A percentile compares a stretch with the other conserved stretches of the same genome.
Evolutionary conservation across 2,797 vertebrate species (phyloP).

Genomic region (Sebastes trivittatus): DNA sequence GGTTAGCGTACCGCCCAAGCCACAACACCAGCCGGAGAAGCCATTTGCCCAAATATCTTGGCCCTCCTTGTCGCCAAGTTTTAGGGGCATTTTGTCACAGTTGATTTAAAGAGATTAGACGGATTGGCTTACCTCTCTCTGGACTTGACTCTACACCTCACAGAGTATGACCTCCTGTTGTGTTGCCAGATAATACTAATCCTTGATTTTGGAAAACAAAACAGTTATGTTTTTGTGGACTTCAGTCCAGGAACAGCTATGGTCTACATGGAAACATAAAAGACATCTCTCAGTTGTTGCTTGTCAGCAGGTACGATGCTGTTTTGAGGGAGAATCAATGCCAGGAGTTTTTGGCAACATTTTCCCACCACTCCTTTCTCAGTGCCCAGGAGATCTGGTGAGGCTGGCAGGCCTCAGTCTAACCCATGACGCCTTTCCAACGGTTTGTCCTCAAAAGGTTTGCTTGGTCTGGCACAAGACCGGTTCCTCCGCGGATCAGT

Average conservation of each 20-base stretch:
- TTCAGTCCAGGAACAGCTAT: not conserved
- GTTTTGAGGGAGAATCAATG: slow-evolving; percentile 1
- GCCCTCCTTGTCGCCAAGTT: slow-evolving; percentile 23
- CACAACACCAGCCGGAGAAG: slow-evolving; percentile 60
- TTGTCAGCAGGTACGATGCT: slow-evolving; percentile 21
- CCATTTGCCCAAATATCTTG: slow-evolving; percentile 52
- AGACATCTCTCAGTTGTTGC: not conserved
- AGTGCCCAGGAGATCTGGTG: slow-evolving; percentile 34
- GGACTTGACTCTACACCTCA: slow-evolving; percentile 1
- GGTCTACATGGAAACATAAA: slow-evolving; percentile 8
- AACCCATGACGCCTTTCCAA: slow-evolving; percentile 29
- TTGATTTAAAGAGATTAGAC: slow-evolving; percentile 43
- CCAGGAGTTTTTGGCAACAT: slow-evolving; percentile 35
- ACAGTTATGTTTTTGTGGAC: slow-evolving; percentile 1
- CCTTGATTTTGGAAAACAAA: slow-evolving; percentile 2
- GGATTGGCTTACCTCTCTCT: slow-evolving; percentile 25
- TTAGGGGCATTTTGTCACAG: slow-evolving; percentile 46
- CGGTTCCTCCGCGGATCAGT: slow-evolving; percentile 25
- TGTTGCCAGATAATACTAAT: slow-evolving; percentile 18
- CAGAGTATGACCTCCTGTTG: not conserved
- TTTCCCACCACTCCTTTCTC: slow-evolving; percentile 24
- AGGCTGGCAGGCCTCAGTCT: slow-evolving; percentile 40
- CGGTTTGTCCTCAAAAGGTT: slow-evolving; percentile 27
- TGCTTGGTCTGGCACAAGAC: slow-evolving; percentile 5
- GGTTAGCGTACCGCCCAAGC: slow-evolving; percentile 50